Evolutionary conservation across 2,888 invertebrate species (phyloP).

Genomic region (Cantharis lateralis): DNA sequence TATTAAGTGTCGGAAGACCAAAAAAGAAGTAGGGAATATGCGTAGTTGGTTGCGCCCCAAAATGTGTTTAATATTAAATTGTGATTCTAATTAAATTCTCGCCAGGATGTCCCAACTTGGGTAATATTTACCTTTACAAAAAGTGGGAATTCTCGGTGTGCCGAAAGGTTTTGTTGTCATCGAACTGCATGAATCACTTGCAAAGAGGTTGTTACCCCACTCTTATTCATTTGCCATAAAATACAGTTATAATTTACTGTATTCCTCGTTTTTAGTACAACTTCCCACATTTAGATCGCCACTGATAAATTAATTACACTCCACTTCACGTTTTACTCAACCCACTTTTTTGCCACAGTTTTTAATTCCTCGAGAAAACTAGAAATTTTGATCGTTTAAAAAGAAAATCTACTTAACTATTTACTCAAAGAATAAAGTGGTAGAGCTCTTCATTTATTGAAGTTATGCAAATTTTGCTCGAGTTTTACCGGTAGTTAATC

Average conservation of each 20-base stretch:
- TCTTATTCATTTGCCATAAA: slow-evolving; percentile 26
- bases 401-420: not conserved
- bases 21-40: not conserved
- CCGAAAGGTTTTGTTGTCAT: slow-evolving; percentile 15
- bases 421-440: not conserved
- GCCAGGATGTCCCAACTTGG: not conserved
- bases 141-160: not conserved
- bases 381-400: not conserved
- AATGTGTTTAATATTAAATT: not conserved
- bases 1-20: not conserved
- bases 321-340: not conserved
- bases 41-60: not conserved
- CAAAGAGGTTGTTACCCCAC: slow-evolving; percentile 29
- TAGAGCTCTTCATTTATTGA: not conserved
- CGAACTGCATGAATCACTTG: slow-evolving; percentile 25
- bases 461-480: not conserved
- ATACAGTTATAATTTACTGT: slow-evolving; percentile 24
- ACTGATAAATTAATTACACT: not conserved
- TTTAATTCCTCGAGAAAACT: not conserved
- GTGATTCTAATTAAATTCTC: not conserved
- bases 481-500: not conserved
- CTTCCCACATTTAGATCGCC: slow-evolving; percentile 20
- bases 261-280: slow-evolving; percentile 7
- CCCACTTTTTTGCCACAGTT: not conserved
- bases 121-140: not conserved